A percentile compares a stretch with the other conserved stretches of the same genome.
phyloP scores from a whole-genome alignment of 2,888 invertebrate genomes.

The Hartigia nigra region DNA sequence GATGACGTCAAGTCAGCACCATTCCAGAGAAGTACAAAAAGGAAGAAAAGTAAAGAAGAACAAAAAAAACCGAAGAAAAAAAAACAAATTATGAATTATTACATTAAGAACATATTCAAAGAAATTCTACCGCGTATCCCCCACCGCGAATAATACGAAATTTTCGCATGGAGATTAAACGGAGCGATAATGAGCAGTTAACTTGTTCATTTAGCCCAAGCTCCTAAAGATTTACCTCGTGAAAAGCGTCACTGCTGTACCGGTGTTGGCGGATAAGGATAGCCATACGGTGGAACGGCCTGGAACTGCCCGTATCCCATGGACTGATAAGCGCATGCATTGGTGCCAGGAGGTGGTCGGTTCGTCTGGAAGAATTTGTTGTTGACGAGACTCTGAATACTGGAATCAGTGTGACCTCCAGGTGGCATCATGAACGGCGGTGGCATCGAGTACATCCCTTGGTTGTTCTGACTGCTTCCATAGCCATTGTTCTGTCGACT shows the following conservation, averaged over 20 bases:
- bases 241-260: conserved; percentile 77
- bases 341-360: conserved; percentile 68
- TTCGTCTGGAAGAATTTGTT: conserved; percentile 82
- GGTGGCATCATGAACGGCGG: conserved; percentile 68
- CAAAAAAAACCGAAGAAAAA: conserved; percentile 15
- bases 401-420: conserved; percentile 63
- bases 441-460: conserved; percentile 64
- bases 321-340: conserved; percentile 72
- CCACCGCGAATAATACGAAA: neutral
- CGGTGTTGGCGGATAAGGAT: conserved; percentile 74
- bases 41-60: conserved; percentile 34
- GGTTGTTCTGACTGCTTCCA: conserved; percentile 46
- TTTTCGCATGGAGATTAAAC: neutral
- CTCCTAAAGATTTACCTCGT: conserved; percentile 32
- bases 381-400: conserved; percentile 70
- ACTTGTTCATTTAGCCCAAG: conserved; percentile 31
- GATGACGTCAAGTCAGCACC: conserved; percentile 37
- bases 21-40: conserved; percentile 53
- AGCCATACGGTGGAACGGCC: conserved; percentile 75
- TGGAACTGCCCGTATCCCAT: conserved; percentile 78
- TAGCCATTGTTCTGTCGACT: conserved; percentile 40
- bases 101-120: conserved; percentile 34
- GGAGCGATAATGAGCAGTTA: neutral
- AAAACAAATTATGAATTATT: conserved; percentile 38
- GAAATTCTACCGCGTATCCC: neutral